Conservation (phyloP, 2,888 invertebrate species). For the Rosalia funebris region DNA sequence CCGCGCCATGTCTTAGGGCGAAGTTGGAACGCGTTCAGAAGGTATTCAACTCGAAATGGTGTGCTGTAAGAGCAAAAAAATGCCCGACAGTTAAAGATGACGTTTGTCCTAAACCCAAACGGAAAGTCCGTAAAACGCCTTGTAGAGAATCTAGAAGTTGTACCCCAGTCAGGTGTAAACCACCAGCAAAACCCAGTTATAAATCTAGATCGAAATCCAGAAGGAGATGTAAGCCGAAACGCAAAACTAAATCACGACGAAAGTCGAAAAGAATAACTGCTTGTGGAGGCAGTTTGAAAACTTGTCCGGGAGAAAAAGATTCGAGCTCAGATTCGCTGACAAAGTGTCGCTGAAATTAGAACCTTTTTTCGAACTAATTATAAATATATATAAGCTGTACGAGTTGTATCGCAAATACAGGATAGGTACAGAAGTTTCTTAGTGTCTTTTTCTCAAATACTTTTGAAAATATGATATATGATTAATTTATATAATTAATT, state of each 20-base stretch:
- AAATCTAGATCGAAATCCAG: background rate
- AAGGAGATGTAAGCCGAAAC: background rate
- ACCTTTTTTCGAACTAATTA: too few relatives aligned
- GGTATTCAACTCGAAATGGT: slow-evolving; percentile 31
- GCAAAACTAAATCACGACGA: background rate
- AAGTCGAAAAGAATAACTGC: too few relatives aligned
- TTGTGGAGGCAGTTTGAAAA: too few relatives aligned
- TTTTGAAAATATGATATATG: too few relatives aligned
- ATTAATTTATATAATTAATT: too few relatives aligned
- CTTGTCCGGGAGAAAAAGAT: too few relatives aligned
- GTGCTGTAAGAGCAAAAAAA: background rate
- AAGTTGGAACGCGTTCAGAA: slow-evolving; percentile 40
- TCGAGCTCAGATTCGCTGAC: too few relatives aligned
- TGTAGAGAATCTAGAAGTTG: background rate
- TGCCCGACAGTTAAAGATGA: background rate
- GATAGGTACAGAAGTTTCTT: too few relatives aligned
- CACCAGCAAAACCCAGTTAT: background rate
- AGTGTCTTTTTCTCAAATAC: too few relatives aligned
- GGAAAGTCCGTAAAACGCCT: background rate
- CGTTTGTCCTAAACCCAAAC: background rate
- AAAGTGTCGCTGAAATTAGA: too few relatives aligned
- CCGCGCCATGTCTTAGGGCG: slow-evolving; percentile 39
- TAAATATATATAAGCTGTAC: too few relatives aligned
- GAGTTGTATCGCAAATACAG: too few relatives aligned
- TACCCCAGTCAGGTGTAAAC: background rate